Percentiles rank a stretch among this genome's conserved stretches.
phyloP scores from a whole-genome alignment of 2,113 vertebrate genomes.

The Sclerurus mexicanus region DNA sequence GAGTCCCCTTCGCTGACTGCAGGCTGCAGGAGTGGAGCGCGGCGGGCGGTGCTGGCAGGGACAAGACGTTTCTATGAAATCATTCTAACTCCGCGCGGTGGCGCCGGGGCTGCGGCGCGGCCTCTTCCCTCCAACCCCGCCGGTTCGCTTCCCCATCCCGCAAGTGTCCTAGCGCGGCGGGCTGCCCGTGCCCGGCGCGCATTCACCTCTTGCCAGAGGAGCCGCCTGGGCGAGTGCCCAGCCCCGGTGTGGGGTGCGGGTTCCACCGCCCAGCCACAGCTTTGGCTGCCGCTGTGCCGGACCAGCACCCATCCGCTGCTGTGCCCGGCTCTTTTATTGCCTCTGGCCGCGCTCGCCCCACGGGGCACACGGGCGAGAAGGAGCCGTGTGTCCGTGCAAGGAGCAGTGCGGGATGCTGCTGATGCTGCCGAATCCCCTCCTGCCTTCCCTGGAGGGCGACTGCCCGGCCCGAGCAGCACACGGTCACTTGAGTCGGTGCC shows the following conservation, averaged over 20 bases:
- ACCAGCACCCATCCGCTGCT: rapidly evolving
- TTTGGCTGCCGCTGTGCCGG: background rate
- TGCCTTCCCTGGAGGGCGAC: no score
- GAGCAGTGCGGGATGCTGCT: background rate
- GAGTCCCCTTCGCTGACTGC: background rate
- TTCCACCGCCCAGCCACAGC: slow-evolving; percentile 66
- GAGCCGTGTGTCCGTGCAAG: background rate
- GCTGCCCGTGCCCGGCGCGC: slow-evolving; percentile 50
- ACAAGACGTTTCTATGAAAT: rapidly evolving
- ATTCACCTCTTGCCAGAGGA: slow-evolving; percentile 68
- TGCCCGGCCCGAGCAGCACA: no score
- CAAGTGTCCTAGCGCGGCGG: slow-evolving; percentile 65
- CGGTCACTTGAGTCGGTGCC: no score
- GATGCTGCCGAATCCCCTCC: background rate
- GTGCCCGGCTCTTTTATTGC: background rate
- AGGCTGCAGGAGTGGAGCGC: rapidly evolving
- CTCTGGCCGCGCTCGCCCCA: rapidly evolving
- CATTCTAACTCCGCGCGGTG: rapidly evolving
- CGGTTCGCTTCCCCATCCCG: background rate
- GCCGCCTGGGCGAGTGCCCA: slow-evolving; percentile 57
- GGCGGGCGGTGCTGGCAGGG: background rate
- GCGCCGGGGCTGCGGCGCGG: background rate
- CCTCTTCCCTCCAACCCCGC: rapidly evolving
- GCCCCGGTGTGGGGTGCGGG: slow-evolving; percentile 41
- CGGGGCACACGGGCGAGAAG: rapidly evolving